phyloP scores from a whole-genome alignment of 1,140 invertebrate genomes.

The Lasaia peninsularis region DNA sequence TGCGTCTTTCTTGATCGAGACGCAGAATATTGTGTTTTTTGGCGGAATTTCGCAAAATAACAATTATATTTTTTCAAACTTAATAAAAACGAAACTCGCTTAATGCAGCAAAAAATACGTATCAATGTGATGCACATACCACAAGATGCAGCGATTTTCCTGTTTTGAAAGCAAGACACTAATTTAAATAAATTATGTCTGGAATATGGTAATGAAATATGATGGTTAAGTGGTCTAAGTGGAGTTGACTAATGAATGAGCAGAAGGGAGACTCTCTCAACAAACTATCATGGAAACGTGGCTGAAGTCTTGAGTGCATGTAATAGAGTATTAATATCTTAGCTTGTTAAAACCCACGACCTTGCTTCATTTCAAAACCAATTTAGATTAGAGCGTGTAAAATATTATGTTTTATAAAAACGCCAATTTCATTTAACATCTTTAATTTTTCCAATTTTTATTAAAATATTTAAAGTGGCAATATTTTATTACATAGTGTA shows the following conservation, averaged over 20 bases:
- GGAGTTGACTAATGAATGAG: constrained; percentile 30
- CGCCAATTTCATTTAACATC: too few species aligned
- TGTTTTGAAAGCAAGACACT: constrained; percentile 16
- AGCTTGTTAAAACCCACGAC: neutral
- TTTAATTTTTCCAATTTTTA: too few species aligned
- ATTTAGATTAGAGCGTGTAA: too few species aligned
- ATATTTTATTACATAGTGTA: too few species aligned
- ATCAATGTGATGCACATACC: neutral
- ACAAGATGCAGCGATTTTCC: constrained; percentile 15
- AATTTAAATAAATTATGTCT: constrained; percentile 23
- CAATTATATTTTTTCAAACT: too few species aligned
- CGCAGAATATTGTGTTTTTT: too few species aligned
- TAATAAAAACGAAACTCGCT: too few species aligned
- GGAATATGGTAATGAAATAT: constrained; percentile 25
- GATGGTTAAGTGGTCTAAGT: constrained; percentile 26
- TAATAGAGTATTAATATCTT: constrained; percentile 1
- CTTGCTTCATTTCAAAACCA: too few species aligned
- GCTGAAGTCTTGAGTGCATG: constrained; percentile 1
- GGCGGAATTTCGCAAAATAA: too few species aligned
- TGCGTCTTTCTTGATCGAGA: too few species aligned
- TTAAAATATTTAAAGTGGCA: too few species aligned
- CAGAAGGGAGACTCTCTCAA: constrained; percentile 14
- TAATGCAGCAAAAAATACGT: neutral
- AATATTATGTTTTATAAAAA: too few species aligned
- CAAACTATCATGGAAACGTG: constrained; percentile 22